Percentiles rank a stretch among this genome's conserved stretches.
These are phyloP conservation scores for Muntiacus reevesi DNA, from an alignment of 2,113 vertebrate genomes.

Conservation along the genomic window DNA sequence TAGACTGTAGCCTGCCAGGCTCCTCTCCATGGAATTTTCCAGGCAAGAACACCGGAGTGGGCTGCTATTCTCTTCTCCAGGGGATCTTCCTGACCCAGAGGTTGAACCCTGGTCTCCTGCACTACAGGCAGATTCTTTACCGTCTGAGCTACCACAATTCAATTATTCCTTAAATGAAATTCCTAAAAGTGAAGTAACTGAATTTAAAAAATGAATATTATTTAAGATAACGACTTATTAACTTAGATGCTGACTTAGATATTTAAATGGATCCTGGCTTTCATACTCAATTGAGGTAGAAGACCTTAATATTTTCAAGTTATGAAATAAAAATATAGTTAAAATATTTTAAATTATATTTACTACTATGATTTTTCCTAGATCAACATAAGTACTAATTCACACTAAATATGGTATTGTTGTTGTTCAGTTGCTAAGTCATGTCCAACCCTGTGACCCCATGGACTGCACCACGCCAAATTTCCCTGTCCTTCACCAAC, in stretches of 20 bases:
- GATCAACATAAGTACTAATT: background rate
- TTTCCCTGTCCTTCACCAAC: background rate
- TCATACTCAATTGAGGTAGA: background rate
- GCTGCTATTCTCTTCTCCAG: background rate
- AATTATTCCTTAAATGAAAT: background rate
- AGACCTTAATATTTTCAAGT: background rate
- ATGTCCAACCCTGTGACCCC: background rate
- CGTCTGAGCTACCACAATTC: background rate
- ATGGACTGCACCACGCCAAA: background rate
- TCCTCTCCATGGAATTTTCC: background rate
- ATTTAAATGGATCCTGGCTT: background rate
- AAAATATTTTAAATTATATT: background rate
- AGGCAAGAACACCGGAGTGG: background rate
- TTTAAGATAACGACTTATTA: background rate
- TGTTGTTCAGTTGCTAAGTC: background rate
- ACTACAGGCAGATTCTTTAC: background rate
- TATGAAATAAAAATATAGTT: background rate
- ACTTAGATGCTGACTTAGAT: background rate
- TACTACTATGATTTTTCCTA: background rate
- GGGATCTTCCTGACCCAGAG: background rate
- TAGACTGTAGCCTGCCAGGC: background rate
- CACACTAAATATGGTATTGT: background rate
- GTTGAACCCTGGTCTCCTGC: background rate
- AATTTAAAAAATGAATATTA: background rate
- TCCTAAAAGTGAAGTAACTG: background rate